Evolutionary conservation across 1,140 invertebrate genomes (phyloP).

Genomic region (Thaumetopoea pityocampa): DNA sequence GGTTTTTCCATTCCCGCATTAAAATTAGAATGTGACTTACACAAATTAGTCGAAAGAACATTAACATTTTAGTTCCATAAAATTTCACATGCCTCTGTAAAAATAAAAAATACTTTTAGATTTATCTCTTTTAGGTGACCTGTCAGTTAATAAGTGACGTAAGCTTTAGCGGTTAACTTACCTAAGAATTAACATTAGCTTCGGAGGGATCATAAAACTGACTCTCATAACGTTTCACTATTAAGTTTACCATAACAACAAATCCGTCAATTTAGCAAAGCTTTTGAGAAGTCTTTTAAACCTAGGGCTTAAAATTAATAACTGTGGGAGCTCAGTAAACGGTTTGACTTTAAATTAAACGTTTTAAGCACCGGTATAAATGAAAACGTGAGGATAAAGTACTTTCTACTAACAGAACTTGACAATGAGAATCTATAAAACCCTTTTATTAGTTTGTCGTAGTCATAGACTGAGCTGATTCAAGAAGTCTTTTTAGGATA

Average conservation of each 20-base stretch:
- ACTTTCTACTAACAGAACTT: conserved; percentile 2
- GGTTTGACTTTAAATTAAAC: conserved; percentile 12
- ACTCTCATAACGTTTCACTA: conserved; percentile 9
- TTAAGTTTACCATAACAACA: conserved; percentile 6
- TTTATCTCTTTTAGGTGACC: conserved; percentile 4
- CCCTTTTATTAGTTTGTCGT: no score
- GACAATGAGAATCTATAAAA: background rate
- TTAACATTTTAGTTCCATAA: conserved; percentile 8
- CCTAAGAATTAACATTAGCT: conserved; percentile 3
- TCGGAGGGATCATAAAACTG: conserved; percentile 6
- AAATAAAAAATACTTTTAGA: conserved; percentile 1
- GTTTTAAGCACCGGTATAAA: no score
- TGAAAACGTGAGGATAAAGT: conserved; percentile 20
- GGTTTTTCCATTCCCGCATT: conserved; percentile 14
- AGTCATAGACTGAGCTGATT: no score
- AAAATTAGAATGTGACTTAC: conserved; percentile 29
- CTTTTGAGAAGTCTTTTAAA: conserved; percentile 3
- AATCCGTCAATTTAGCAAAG: conserved; percentile 7
- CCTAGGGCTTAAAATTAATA: conserved; percentile 13
- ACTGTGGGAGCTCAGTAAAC: conserved; percentile 7
- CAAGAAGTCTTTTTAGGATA: no score
- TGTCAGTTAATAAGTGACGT: conserved; percentile 6
- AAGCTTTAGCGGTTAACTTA: conserved; percentile 3
- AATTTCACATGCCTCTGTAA: conserved; percentile 5
- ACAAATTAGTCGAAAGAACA: conserved; percentile 29